Conservation (phyloP, 2,113 vertebrate species). For the Equus quagga region DNA sequence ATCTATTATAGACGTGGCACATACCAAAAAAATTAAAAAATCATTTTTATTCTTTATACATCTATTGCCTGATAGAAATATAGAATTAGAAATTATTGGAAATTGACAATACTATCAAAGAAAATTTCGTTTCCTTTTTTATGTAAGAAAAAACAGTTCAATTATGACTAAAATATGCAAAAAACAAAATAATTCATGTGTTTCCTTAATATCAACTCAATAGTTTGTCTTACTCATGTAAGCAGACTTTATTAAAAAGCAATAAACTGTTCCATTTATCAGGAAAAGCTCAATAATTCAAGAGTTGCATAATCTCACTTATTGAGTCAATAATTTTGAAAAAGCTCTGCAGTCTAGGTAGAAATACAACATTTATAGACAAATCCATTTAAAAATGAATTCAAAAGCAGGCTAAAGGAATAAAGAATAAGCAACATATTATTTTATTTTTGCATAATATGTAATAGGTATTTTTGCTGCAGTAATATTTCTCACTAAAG, state of each 20-base stretch:
- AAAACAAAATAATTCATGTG: not conserved
- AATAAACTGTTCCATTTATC: not conserved
- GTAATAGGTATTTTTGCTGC: not conserved
- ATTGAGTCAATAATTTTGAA: not conserved
- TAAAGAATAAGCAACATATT: not conserved
- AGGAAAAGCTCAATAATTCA: slow-evolving; percentile 43
- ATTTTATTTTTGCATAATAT: not conserved
- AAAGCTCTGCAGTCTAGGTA: slow-evolving; percentile 7
- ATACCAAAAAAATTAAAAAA: not conserved
- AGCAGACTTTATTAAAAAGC: slow-evolving; percentile 17
- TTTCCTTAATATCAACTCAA: slow-evolving; percentile 3
- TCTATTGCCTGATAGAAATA: not conserved
- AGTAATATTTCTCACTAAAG: not conserved
- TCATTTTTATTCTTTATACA: not conserved
- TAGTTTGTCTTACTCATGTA: slow-evolving; percentile 15
- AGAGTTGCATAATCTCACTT: slow-evolving; percentile 36
- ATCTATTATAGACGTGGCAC: not conserved
- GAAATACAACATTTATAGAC: slow-evolving; percentile 23
- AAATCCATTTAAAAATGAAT: slow-evolving; percentile 33
- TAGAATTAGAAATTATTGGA: not conserved
- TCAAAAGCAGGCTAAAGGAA: not conserved
- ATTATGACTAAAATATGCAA: slow-evolving; percentile 12
- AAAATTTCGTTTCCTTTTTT: slow-evolving; percentile 12
- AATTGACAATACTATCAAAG: not conserved
- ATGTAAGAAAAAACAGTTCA: not conserved